These are phyloP conservation scores for Probaryconus sp. DNA, from an alignment of 1,140 invertebrate species.

Conservation along the genomic window DNA sequence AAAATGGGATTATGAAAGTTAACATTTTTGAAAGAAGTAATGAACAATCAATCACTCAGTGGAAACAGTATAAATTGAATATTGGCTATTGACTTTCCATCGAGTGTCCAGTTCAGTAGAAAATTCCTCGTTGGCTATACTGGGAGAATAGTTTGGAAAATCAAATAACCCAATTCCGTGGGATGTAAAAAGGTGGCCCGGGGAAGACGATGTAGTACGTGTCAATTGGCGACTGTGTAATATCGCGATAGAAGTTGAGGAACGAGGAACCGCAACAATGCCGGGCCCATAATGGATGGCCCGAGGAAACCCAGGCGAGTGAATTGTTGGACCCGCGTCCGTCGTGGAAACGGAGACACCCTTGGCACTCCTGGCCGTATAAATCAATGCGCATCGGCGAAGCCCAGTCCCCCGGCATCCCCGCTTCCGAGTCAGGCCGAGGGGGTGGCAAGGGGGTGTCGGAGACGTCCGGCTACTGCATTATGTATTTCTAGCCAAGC, in stretches of 20 bases:
- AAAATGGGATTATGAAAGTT: too few relatives aligned
- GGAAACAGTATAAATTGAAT: too few relatives aligned
- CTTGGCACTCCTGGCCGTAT: conserved; percentile 70
- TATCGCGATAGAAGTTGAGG: conserved; percentile 47
- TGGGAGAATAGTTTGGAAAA: too few relatives aligned
- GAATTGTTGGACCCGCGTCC: conserved; percentile 77
- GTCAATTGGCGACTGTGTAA: conserved; percentile 14
- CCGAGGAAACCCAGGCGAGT: conserved; percentile 75
- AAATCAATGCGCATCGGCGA: conserved; percentile 74
- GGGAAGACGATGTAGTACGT: neutral
- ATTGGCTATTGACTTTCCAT: too few relatives aligned
- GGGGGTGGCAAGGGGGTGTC: too few relatives aligned
- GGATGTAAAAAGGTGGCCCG: too few relatives aligned
- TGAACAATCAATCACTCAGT: too few relatives aligned
- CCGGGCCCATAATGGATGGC: conserved; percentile 74
- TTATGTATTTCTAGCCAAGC: conserved; percentile 76
- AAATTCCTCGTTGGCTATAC: too few relatives aligned
- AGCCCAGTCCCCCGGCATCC: conserved; percentile 53
- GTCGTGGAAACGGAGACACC: conserved; percentile 72
- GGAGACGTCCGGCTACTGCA: conserved; percentile 78
- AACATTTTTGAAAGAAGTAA: too few relatives aligned
- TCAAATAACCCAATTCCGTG: too few relatives aligned
- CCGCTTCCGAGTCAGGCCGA: conserved; percentile 68
- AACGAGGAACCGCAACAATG: conserved; percentile 76
- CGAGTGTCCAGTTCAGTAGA: too few relatives aligned